Percentiles rank a stretch among this genome's conserved stretches.
These are phyloP conservation scores for Melanotaenia pygmaea DNA, from an alignment of 2,797 vertebrate genomes.

Conservation along the genomic window DNA sequence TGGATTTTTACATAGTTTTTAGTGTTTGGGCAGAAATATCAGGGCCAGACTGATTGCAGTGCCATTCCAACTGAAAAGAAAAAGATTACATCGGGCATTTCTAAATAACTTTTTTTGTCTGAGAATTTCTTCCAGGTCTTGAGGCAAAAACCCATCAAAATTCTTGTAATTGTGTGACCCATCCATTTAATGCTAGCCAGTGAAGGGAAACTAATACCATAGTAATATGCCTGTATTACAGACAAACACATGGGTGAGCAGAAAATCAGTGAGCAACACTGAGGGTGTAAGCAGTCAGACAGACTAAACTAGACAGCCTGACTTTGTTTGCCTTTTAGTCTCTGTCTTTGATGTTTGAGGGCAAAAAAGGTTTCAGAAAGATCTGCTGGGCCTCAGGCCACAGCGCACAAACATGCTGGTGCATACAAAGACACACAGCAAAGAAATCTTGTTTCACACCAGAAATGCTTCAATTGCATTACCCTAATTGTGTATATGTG, in stretches of 20 bases:
- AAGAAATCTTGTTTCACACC: neutral
- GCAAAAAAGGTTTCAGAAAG: conserved; percentile 45
- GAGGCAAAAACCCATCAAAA: neutral
- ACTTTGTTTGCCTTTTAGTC: conserved; percentile 46
- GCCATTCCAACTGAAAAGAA: neutral
- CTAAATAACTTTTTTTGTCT: too few species aligned
- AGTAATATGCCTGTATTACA: conserved; percentile 12
- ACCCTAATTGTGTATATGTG: too few species aligned
- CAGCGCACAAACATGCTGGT: conserved; percentile 20
- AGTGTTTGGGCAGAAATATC: neutral
- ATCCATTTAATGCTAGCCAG: neutral
- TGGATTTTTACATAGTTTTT: neutral
- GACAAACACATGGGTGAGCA: conserved; percentile 24
- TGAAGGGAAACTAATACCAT: neutral
- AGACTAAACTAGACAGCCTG: conserved; percentile 32
- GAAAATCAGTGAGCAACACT: conserved; percentile 29
- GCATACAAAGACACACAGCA: conserved; percentile 1
- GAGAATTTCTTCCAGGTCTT: neutral
- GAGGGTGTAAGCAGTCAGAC: conserved; percentile 22
- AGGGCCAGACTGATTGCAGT: neutral
- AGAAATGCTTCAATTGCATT: too few species aligned
- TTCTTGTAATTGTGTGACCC: neutral
- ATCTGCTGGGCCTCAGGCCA: conserved; percentile 43
- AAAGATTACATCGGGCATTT: neutral
- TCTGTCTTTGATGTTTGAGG: conserved; percentile 60